Evolutionary conservation across 2,888 invertebrate genomes (phyloP).

Genomic region (Aspidapion aeneum): DNA sequence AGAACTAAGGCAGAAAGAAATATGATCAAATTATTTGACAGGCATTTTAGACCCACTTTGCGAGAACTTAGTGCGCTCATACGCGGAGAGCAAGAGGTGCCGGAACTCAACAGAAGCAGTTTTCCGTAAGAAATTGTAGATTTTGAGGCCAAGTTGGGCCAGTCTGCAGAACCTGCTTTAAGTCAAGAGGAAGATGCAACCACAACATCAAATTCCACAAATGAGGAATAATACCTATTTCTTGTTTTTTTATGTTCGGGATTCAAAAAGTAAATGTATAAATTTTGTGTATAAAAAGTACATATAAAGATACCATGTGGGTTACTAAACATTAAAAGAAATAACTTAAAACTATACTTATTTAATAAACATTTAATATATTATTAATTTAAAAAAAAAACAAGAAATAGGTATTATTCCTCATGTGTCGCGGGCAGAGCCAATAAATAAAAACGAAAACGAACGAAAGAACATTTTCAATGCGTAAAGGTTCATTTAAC

Average conservation of each 20-base stretch:
- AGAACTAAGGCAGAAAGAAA: conserved; percentile 1
- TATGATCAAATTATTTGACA: conserved; percentile 9
- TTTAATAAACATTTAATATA: background rate
- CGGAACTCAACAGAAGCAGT: conserved; percentile 8
- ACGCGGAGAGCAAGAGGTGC: conserved; percentile 3
- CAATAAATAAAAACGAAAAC: too few species aligned
- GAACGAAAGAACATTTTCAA: too few species aligned
- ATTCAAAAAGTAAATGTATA: background rate
- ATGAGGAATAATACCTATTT: conserved; percentile 1
- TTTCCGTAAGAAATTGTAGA: conserved; percentile 5
- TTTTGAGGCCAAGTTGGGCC: conserved; percentile 3
- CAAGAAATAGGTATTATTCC: background rate
- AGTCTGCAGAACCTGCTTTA: conserved; percentile 4
- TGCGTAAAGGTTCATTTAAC: too few species aligned
- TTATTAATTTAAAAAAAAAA: background rate
- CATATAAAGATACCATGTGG: conserved; percentile 2
- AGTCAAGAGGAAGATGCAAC: conserved; percentile 4
- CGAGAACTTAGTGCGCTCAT: conserved; percentile 11
- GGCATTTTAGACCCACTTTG: conserved; percentile 13
- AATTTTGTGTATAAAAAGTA: background rate
- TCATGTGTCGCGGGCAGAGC: background rate
- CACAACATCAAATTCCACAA: conserved; percentile 5
- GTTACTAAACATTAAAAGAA: conserved; percentile 4
- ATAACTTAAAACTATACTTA: background rate
- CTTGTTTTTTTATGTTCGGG: background rate